These are phyloP conservation scores for Drosophila pullipes DNA, from an alignment of 2,888 invertebrate genomes.

Conservation along the genomic window DNA sequence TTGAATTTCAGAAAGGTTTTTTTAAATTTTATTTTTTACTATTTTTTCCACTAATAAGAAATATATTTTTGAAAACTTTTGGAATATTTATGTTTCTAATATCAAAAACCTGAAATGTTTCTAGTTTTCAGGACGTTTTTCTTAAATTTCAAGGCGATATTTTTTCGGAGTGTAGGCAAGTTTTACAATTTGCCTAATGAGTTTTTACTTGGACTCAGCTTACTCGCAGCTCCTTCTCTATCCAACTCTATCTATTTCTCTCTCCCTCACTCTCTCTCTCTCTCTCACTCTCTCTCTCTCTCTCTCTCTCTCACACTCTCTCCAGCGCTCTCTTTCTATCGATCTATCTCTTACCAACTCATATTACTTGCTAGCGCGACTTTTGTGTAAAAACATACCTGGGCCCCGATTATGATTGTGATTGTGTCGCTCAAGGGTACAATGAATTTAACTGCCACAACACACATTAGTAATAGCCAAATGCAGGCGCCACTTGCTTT, in stretches of 20 bases:
- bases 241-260: background rate
- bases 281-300: too few relatives aligned
- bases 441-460: constrained; percentile 11
- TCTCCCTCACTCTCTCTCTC: too few relatives aligned
- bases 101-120: background rate
- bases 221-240: too few relatives aligned
- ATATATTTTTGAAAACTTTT: background rate
- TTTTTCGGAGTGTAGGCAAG: constrained; percentile 1
- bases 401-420: constrained; percentile 16
- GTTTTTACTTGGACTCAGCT: constrained; percentile 36
- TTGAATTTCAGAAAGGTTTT: background rate
- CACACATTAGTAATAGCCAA: constrained; percentile 33
- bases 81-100: background rate
- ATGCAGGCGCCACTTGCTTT: constrained; percentile 10
- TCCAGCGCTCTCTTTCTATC: background rate
- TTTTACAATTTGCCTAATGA: constrained; percentile 63
- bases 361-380: background rate
- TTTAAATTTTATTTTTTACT: background rate
- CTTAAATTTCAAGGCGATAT: background rate
- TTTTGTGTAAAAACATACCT: background rate
- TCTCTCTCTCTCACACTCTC: too few relatives aligned
- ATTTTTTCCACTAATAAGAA: background rate
- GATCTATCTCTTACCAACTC: background rate
- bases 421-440: constrained; percentile 9
- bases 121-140: background rate